phyloP scores from a whole-genome alignment of 2,888 invertebrate genomes.

The Lottia scabra region DNA sequence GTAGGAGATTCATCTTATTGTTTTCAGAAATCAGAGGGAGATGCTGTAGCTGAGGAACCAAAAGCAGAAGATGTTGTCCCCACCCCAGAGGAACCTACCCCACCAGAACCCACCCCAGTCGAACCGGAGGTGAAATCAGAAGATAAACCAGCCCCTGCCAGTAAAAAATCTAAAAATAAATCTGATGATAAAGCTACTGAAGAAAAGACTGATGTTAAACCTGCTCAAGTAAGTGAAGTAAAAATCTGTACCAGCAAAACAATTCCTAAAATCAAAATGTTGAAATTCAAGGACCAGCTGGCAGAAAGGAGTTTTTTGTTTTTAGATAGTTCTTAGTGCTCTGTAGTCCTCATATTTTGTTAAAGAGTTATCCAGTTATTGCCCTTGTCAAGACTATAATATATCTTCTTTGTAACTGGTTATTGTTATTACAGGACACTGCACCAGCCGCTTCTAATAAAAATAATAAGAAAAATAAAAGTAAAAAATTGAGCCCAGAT shows the following conservation, averaged over 20 bases:
- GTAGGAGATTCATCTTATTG: background rate
- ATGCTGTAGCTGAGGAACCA: slow-evolving; percentile 14
- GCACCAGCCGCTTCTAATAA: slow-evolving; percentile 10
- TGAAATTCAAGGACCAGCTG: too few relatives aligned
- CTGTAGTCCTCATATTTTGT: too few relatives aligned
- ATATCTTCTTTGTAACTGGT: background rate
- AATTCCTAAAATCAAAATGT: too few relatives aligned
- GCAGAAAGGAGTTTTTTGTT: too few relatives aligned
- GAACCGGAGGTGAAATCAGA: slow-evolving; percentile 44
- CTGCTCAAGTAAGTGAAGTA: slow-evolving; percentile 8
- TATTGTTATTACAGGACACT: slow-evolving; percentile 9
- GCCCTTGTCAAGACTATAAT: too few relatives aligned
- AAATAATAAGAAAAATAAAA: slow-evolving; percentile 19
- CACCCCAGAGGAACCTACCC: slow-evolving; percentile 5
- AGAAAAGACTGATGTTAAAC: slow-evolving; percentile 2
- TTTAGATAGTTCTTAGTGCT: too few relatives aligned
- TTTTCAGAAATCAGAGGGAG: background rate
- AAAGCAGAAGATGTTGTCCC: background rate
- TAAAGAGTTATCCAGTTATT: background rate
- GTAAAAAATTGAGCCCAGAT: slow-evolving; percentile 11
- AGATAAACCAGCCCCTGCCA: slow-evolving; percentile 27
- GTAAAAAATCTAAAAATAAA: slow-evolving; percentile 11
- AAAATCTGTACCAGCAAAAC: too few relatives aligned
- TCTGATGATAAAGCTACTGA: background rate
- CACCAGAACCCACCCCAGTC: slow-evolving; percentile 22